Conservation (phyloP, 2,888 invertebrate genomes). For the Dicycla oo region DNA sequence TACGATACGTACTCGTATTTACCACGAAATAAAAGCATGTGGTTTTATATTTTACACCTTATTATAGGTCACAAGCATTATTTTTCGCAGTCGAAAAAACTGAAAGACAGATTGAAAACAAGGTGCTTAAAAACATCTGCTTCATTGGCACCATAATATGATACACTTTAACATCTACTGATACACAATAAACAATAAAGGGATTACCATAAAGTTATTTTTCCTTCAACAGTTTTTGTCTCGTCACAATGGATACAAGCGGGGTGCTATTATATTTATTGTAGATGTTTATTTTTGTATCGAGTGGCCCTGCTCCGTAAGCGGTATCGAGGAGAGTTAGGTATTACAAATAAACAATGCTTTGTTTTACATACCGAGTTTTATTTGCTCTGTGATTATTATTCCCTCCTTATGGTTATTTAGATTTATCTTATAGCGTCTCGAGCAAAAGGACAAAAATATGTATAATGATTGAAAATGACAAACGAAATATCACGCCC, state of each 20-base stretch:
- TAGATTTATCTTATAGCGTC: too few species aligned
- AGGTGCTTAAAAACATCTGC: not conserved
- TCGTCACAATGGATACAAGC: slow-evolving; percentile 28
- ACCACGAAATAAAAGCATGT: not conserved
- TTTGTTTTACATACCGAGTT: slow-evolving; percentile 59
- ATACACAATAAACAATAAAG: not conserved
- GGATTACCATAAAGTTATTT: not conserved
- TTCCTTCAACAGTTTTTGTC: not conserved
- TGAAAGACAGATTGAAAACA: not conserved
- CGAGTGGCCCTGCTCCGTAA: slow-evolving; percentile 75
- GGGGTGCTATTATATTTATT: slow-evolving; percentile 80
- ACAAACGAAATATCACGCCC: too few species aligned
- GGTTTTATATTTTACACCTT: not conserved
- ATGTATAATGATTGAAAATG: too few species aligned
- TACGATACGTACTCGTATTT: not conserved
- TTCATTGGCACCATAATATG: not conserved
- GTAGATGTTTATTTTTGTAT: slow-evolving; percentile 89
- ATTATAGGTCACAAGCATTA: not conserved
- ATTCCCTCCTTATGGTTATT: too few species aligned
- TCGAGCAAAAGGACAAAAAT: too few species aligned
- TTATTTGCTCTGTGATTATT: slow-evolving; percentile 38
- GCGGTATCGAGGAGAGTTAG: slow-evolving; percentile 69
- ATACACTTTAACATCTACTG: not conserved
- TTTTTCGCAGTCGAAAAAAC: not conserved
- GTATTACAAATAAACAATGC: slow-evolving; percentile 67